Conservation (phyloP, 2,113 vertebrate species). For the Stercorarius parasiticus region DNA sequence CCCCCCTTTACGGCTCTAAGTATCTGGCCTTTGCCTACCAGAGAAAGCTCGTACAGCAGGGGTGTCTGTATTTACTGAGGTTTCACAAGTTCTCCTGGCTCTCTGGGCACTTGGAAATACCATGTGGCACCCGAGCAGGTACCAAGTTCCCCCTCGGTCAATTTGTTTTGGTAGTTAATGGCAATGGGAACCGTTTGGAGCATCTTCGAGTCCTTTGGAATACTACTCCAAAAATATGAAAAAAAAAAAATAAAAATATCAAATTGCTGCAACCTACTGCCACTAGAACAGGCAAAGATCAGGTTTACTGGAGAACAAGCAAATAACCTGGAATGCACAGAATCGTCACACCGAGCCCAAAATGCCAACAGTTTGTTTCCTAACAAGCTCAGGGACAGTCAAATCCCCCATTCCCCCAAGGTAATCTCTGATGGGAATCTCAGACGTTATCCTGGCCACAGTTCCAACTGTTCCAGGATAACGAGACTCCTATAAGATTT, state of each 20-base stretch:
- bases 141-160: background rate
- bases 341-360: conserved; percentile 67
- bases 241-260: background rate
- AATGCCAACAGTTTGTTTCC: conserved; percentile 55
- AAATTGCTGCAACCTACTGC: background rate
- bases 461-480: background rate
- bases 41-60: background rate
- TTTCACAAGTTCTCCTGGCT: background rate
- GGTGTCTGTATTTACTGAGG: background rate
- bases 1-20: background rate
- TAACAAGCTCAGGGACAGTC: background rate
- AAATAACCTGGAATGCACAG: conserved; percentile 73
- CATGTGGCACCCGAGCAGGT: background rate
- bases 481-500: background rate
- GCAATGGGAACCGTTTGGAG: background rate
- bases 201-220: background rate
- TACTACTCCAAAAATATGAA: background rate
- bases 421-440: background rate
- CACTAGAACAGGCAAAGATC: background rate
- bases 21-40: background rate
- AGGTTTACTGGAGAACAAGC: conserved; percentile 11
- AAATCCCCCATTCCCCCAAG: background rate
- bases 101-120: background rate
- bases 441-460: background rate
- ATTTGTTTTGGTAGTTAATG: background rate